Conservation (phyloP, 2,888 invertebrate genomes). For the Xanthia icteritia region DNA sequence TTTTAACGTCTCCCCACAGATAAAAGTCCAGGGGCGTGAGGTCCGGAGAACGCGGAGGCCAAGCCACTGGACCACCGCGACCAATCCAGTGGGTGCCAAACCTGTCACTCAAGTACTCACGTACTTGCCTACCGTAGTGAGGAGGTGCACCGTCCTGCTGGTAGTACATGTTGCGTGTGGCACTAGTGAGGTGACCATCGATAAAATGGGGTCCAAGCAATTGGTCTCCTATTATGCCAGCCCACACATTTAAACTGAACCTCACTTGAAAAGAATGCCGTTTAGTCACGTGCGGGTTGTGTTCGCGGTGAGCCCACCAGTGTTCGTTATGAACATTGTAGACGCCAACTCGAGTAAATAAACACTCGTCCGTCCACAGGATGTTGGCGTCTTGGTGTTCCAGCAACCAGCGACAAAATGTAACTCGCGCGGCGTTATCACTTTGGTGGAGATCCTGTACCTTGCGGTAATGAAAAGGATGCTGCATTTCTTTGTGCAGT, state of each 20-base stretch:
- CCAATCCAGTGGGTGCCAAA: too few relatives aligned
- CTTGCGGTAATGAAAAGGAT: too few relatives aligned
- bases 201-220: background rate
- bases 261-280: background rate
- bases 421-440: too few relatives aligned
- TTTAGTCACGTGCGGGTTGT: background rate
- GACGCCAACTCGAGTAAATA: background rate
- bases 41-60: too few relatives aligned
- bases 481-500: too few relatives aligned
- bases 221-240: background rate
- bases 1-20: background rate
- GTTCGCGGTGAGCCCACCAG: background rate
- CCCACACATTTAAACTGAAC: background rate
- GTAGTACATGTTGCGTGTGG: background rate
- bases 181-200: background rate
- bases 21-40: too few relatives aligned
- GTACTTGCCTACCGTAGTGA: background rate
- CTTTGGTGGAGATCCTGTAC: too few relatives aligned
- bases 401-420: background rate
- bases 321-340: background rate
- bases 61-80: too few relatives aligned
- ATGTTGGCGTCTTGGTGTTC: background rate
- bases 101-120: too few relatives aligned
- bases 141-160: background rate
- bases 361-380: constrained; percentile 3